Base-by-base conservation (phyloP, 2,113 vertebrate genomes). In the Ornithorhynchus anatinus region DNA sequence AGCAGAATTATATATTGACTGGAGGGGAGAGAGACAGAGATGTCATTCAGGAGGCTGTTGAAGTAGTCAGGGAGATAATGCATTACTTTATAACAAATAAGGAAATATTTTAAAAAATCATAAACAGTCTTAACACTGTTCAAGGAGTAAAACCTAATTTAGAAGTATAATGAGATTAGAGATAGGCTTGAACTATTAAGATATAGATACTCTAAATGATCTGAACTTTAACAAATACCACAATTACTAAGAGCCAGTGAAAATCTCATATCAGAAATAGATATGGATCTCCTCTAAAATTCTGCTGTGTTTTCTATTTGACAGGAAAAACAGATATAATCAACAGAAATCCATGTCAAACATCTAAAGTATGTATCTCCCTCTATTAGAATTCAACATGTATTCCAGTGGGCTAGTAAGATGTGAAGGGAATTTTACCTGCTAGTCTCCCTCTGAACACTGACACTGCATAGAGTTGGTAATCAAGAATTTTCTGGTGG, bases 261-360 rank as follows among this genome's bases (percentile, higher is more conserved):
- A 69, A 61, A 36, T 52, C 33, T n/a, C 3, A 40, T 48, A 50
- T 25, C 25, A 67, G 47, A 67, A 40, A 57, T 38, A 17, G 50
- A 31, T 13, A 19, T 19, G 7, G 35, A 36, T 48, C 15, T 79
- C 20, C 19, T 79, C 31, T 47, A 57, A 59, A 3, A 76, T 43
- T 70, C 71, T 78, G 48, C 11, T 32, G 19, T 31, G 13, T 38
- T 59, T 31, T 59, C 29, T 38, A 65, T 58, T 77, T 60, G 61
- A 56, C 56, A 76, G 17, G 5, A 32, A 68, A 60, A n/a, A 48
- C 9, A 54, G 60, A 76, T 48, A 32, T 22, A 69, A 59, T 62
- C 39, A 66, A 67, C 32, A 53, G 53, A 65, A 76, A 36, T 72
- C 48, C 48, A 69, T 53, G 79, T 39, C 37, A 60, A 69, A 80